Evolutionary conservation across 1,140 invertebrate genomes (phyloP).

Genomic region (Ceratoteleas bidentatus): DNA sequence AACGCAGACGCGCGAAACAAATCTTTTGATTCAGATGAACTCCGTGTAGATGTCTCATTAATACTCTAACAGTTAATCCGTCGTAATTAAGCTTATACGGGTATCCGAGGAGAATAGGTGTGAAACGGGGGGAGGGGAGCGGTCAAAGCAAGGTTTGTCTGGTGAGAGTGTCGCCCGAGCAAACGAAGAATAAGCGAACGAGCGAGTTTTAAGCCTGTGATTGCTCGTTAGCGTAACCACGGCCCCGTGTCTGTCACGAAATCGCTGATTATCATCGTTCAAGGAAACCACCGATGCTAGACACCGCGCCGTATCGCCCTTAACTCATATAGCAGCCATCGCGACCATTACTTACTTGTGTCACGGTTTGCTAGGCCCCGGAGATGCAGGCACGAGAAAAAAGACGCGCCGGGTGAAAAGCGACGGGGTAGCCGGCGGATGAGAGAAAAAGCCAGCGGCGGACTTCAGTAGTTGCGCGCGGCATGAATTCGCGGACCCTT

Average conservation of each 20-base stretch:
- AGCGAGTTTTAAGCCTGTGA: slow-evolving; percentile 73
- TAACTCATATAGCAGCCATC: slow-evolving; percentile 75
- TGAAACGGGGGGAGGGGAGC: slow-evolving; percentile 62
- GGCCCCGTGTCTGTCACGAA: slow-evolving; percentile 82
- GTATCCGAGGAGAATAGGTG: slow-evolving; percentile 61
- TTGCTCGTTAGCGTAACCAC: slow-evolving; percentile 81
- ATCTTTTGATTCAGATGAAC: slow-evolving; percentile 60
- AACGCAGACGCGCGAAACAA: slow-evolving; percentile 25
- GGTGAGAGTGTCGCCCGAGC: slow-evolving; percentile 75
- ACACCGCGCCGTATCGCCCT: slow-evolving; percentile 71
- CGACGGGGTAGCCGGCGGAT: slow-evolving; percentile 33
- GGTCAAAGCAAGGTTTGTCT: slow-evolving; percentile 73
- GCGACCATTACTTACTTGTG: slow-evolving; percentile 77
- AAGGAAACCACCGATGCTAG: slow-evolving; percentile 77
- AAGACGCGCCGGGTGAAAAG: slow-evolving; percentile 36
- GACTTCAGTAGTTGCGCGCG: slow-evolving; percentile 20
- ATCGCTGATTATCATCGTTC: slow-evolving; percentile 82
- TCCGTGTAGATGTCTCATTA: slow-evolving; percentile 64
- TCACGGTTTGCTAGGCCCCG: slow-evolving; percentile 71
- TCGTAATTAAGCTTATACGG: slow-evolving; percentile 70
- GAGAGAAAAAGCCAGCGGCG: slow-evolving; percentile 46
- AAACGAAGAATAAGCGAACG: slow-evolving; percentile 69
- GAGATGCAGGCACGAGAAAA: slow-evolving; percentile 59
- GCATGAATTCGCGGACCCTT: slow-evolving; percentile 31
- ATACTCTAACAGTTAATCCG: slow-evolving; percentile 65